phyloP scores from a whole-genome alignment of 2,113 vertebrate genomes.

The Ageneiosus marmoratus region DNA sequence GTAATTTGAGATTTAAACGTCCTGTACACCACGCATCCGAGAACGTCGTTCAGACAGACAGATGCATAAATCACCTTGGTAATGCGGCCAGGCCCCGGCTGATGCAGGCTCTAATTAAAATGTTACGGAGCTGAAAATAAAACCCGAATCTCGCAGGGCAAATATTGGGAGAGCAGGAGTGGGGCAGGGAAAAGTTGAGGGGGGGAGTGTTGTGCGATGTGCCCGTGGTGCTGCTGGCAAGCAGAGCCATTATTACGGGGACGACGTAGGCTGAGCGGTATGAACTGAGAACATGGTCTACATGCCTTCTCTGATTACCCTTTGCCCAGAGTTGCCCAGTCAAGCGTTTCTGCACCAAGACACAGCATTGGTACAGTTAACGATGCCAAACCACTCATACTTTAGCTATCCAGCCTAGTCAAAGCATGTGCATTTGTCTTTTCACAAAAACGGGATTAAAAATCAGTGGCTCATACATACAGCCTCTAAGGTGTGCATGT shows the following conservation, averaged over 20 bases:
- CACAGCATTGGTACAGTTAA: background rate
- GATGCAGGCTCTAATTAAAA: constrained; percentile 46
- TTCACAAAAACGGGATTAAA: background rate
- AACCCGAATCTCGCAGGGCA: constrained; percentile 28
- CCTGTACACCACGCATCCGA: constrained; percentile 6
- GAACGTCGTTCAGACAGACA: constrained; percentile 31
- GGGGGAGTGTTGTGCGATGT: constrained; percentile 9
- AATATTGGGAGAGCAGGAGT: background rate
- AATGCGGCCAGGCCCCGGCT: constrained; percentile 37
- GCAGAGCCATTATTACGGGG: constrained; percentile 37
- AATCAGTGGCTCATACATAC: background rate
- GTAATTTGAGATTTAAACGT: constrained; percentile 43
- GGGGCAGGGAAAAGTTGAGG: constrained; percentile 20
- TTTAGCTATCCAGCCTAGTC: background rate
- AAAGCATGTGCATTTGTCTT: background rate
- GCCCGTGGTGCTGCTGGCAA: constrained; percentile 29
- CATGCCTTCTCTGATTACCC: constrained; percentile 40
- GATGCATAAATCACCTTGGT: constrained; percentile 48
- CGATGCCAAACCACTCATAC: background rate
- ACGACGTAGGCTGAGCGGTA: constrained; percentile 11
- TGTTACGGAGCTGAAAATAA: constrained; percentile 43
- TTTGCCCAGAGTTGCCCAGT: constrained; percentile 36
- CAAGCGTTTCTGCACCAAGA: constrained; percentile 24
- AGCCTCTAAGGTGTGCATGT: background rate
- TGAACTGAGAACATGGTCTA: constrained; percentile 31